Conservation (phyloP, 2,797 vertebrate genomes). For the Delichon dasypus region DNA sequence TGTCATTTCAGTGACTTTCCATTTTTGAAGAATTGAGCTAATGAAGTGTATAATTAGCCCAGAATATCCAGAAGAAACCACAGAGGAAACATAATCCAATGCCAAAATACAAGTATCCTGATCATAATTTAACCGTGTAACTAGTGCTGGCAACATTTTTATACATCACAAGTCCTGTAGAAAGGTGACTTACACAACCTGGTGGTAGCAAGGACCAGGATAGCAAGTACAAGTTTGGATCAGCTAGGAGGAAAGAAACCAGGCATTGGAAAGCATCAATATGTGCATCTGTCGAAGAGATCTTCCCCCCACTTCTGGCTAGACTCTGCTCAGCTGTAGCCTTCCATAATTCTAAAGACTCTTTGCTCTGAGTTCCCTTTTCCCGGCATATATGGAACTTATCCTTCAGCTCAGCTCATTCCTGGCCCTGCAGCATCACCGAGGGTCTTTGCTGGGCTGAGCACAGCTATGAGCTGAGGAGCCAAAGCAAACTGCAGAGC, state of each 20-base stretch:
- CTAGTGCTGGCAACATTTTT: background rate
- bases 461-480: background rate
- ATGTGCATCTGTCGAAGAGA: background rate
- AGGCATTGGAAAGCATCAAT: background rate
- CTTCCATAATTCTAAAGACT: background rate
- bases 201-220: background rate
- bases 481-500: background rate
- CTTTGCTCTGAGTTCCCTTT: conserved; percentile 35
- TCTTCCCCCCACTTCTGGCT: background rate
- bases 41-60: background rate
- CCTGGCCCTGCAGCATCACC: background rate
- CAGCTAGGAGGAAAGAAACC: background rate
- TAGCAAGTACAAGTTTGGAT: background rate
- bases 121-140: background rate
- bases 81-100: background rate
- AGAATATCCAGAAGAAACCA: background rate
- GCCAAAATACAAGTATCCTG: background rate
- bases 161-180: background rate
- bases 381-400: background rate
- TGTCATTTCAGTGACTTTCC: background rate
- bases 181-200: background rate
- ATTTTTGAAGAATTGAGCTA: background rate
- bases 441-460: background rate
- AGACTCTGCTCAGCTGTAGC: background rate
- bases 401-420: conserved; percentile 36